A percentile compares a stretch with the other conserved stretches of the same genome.
Conservation (phyloP, 2,113 vertebrate genomes). For the Catharus minimus region DNA sequence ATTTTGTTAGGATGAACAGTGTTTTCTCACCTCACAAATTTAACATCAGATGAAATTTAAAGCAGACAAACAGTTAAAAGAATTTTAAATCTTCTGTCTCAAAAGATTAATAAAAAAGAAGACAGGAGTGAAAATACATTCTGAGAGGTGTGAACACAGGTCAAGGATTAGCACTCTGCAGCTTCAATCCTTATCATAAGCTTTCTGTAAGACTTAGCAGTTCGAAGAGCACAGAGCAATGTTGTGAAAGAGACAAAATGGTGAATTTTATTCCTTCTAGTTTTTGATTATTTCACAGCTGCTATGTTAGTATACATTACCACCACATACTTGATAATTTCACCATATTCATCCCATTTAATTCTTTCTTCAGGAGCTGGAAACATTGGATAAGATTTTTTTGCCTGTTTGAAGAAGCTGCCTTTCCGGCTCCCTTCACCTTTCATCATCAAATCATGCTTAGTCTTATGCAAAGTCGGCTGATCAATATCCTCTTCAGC, state of each 20-base stretch:
- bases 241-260: neutral
- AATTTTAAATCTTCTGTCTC: neutral
- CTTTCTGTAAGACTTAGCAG: neutral
- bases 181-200: neutral
- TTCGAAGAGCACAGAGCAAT: neutral
- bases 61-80: neutral
- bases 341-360: constrained; percentile 98
- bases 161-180: neutral
- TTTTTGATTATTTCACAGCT: neutral
- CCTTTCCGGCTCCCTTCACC: constrained; percentile 93
- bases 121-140: neutral
- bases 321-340: constrained; percentile 92
- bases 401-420: constrained; percentile 98
- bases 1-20: neutral
- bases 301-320: neutral
- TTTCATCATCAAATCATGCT: constrained; percentile 99
- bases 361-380: constrained; percentile 94
- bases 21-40: neutral
- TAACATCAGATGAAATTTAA: neutral
- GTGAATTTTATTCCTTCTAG: neutral
- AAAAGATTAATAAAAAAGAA: neutral
- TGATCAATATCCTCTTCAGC: constrained; percentile 94
- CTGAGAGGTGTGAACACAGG: neutral
- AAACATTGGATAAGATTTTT: constrained; percentile 98
- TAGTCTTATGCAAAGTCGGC: constrained; percentile 85